Evolutionary conservation across 2,888 invertebrate species (phyloP), one percentile per base, ranked within the genome.

Genomic region (Diadegma fenestrale): DNA sequence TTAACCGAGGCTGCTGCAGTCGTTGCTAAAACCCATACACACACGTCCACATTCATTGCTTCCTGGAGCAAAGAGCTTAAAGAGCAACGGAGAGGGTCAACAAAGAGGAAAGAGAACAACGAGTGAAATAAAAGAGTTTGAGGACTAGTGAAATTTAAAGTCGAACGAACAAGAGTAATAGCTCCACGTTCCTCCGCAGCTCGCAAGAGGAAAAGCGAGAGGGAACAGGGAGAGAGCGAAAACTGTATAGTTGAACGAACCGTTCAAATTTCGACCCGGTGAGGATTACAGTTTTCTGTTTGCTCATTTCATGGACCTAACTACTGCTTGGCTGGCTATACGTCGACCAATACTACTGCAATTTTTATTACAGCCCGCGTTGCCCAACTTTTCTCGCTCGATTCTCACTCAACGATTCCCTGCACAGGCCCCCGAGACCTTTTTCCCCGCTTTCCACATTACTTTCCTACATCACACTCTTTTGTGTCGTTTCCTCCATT

Each of bases 251-350:
- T 63, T 78, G 51, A 61, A 68, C 69, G 51, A 73, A 82, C 71
- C 71, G 79, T 82, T 82, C 82, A 82, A 85, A 85, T 85, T 82
- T 85, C 76, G 54, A 71, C 79, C 82, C 66, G 71, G 79, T 72
- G 66, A 79, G 82, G 85, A 85, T 82, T 85, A 85, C 85, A 85
- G 79, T 82, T 82, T 85, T 85, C 71, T 76, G 75, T 85, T 85
- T 79, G 82, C 71, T 80, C 79, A 75, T 82, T 85, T 85, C 72
- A 85, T 69, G 75, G 63, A 73, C 63, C 85, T 81, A 81, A 82
- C 82, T 85, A 76, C 71, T 48, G 72, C 66, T 45, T 80, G 82
- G 80, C 79, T 43, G 82, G 77, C 79, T 84, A 64, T 78, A 86
- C 79, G 69, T 76, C 26, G 73, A 68, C 78, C 80, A 71, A 78